phyloP scores from a whole-genome alignment of 2,113 vertebrate species.

The Penelope pileata region DNA sequence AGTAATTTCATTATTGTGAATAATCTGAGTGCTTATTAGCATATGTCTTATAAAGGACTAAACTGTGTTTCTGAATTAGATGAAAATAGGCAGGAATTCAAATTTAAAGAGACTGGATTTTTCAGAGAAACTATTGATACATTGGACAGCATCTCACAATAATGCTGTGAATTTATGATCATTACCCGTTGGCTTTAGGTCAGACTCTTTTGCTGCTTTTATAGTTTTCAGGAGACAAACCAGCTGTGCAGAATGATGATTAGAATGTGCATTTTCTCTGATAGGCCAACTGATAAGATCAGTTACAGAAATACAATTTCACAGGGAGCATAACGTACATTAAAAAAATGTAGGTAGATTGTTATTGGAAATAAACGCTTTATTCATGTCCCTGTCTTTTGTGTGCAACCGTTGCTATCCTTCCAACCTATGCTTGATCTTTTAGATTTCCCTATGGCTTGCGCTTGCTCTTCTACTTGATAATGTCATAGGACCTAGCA shows the following conservation, averaged over 20 bases:
- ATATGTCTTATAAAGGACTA: background rate
- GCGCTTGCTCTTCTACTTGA: background rate
- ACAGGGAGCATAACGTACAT: background rate
- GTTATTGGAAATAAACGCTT: background rate
- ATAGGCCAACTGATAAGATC: background rate
- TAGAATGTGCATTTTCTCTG: background rate
- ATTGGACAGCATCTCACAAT: background rate
- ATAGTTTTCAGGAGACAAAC: background rate
- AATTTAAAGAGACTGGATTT: background rate
- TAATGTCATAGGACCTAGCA: background rate
- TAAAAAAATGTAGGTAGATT: background rate
- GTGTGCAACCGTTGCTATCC: background rate
- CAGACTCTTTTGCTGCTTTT: background rate
- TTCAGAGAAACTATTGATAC: background rate
- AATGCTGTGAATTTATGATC: background rate
- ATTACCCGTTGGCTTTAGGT: background rate
- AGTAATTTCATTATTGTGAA: background rate
- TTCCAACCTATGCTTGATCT: background rate
- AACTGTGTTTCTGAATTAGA: background rate
- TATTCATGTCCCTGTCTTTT: background rate
- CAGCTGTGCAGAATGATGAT: background rate
- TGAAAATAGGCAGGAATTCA: constrained; percentile 4
- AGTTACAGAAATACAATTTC: background rate
- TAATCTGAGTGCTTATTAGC: background rate
- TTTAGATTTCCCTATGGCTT: background rate